Conservation (phyloP, 2,113 vertebrate genomes). For the Saguinus imperator region DNA sequence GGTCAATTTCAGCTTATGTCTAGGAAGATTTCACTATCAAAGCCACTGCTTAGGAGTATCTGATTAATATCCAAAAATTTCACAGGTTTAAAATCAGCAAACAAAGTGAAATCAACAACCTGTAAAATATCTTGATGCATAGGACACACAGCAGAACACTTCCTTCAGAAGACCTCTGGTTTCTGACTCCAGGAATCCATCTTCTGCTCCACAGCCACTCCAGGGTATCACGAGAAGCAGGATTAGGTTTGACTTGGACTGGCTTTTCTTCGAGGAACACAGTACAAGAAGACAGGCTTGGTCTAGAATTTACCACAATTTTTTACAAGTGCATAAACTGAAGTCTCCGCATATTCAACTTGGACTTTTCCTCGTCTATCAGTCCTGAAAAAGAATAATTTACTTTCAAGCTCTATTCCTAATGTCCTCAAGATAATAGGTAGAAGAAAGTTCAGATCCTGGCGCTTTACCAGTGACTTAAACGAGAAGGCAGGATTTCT, state of each 20-base stretch:
- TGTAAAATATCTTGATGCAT: rapidly evolving
- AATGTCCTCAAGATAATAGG: neutral
- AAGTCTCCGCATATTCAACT: too few species aligned
- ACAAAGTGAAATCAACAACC: rapidly evolving
- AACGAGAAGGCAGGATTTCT: neutral
- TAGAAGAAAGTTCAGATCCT: neutral
- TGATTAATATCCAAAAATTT: neutral
- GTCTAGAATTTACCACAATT: neutral
- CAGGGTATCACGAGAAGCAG: rapidly evolving
- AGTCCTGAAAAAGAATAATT: neutral
- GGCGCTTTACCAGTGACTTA: neutral
- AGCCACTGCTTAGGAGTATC: neutral
- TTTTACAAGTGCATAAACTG: neutral
- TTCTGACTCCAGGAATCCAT: rapidly evolving
- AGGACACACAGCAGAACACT: rapidly evolving
- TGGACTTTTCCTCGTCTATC: neutral
- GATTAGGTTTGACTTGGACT: rapidly evolving
- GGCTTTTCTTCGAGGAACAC: neutral
- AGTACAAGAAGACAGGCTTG: rapidly evolving
- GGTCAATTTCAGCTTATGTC: neutral
- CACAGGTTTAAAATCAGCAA: neutral
- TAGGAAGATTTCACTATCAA: neutral
- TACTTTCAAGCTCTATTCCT: neutral
- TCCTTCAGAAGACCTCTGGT: neutral
- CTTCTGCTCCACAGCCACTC: rapidly evolving